Evolutionary conservation across 2,888 invertebrate genomes (phyloP).

Genomic region (Cryptocheilus praepositus): DNA sequence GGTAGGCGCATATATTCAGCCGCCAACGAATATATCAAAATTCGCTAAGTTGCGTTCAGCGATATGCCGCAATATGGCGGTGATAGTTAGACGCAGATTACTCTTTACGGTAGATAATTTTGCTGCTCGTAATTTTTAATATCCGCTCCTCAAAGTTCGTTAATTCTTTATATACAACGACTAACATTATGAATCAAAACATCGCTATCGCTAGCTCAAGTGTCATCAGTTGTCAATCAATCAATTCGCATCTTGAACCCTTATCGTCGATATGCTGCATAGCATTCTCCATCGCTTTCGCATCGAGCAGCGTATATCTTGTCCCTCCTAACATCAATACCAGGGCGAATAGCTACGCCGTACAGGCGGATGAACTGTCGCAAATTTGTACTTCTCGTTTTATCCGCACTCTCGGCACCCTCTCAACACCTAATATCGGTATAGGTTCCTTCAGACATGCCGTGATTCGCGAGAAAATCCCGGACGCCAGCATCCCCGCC

Average conservation of each 20-base stretch:
- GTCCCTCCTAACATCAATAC: constrained; percentile 15
- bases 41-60: constrained; percentile 29
- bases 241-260: constrained; percentile 35
- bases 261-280: constrained; percentile 26
- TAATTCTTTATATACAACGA: no score
- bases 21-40: constrained; percentile 24
- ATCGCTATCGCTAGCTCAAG: constrained; percentile 27
- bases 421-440: no score
- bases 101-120: not conserved
- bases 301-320: constrained; percentile 25
- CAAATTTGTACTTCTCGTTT: no score
- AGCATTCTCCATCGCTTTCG: constrained; percentile 39
- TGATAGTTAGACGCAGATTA: constrained; percentile 15
- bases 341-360: not conserved
- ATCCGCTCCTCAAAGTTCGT: no score
- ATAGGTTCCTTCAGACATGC: not conserved
- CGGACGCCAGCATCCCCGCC: constrained; percentile 30
- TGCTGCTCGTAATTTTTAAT: no score
- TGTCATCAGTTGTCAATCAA: constrained; percentile 40
- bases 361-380: no score
- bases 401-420: not conserved
- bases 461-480: constrained; percentile 20
- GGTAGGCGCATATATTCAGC: no score
- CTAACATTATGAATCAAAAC: not conserved
- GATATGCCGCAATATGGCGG: not conserved